Evolutionary conservation across 2,888 invertebrate species (phyloP).

Genomic region (Ceraclea dissimilis): DNA sequence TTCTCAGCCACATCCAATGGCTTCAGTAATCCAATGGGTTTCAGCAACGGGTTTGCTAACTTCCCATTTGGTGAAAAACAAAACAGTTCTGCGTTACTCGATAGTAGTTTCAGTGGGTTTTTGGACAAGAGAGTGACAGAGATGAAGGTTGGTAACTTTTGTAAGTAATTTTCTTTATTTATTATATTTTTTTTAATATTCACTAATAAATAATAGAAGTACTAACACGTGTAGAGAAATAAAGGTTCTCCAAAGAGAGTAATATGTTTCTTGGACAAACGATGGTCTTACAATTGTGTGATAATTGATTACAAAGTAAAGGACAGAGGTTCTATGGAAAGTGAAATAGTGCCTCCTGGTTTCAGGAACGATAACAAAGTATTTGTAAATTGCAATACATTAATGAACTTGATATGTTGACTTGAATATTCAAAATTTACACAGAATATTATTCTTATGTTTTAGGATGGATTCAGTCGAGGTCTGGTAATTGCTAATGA

Average conservation of each 20-base stretch:
- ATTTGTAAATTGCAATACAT: no score
- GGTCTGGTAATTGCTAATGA: conserved; percentile 84
- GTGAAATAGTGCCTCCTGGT: no score
- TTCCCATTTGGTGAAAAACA: conserved; percentile 37
- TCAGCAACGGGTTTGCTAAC: conserved; percentile 43
- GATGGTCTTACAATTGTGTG: no score
- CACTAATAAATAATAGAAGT: background rate
- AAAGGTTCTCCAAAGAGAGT: no score
- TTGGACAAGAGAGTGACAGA: conserved; percentile 76
- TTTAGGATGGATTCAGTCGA: conserved; percentile 81
- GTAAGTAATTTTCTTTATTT: conserved; percentile 11
- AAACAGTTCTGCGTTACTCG: conserved; percentile 33
- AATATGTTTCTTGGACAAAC: no score
- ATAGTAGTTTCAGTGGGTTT: conserved; percentile 65
- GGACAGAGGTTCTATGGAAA: no score
- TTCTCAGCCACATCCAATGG: conserved; percentile 21
- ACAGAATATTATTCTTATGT: background rate
- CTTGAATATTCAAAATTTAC: no score
- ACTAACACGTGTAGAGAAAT: no score
- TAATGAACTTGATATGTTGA: no score
- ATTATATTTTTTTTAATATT: background rate
- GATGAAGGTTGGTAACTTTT: conserved; percentile 62
- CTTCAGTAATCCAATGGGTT: conserved; percentile 29
- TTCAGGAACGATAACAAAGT: no score
- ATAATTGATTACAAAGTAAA: no score